Percentiles rank a stretch among this genome's conserved stretches.
Conservation (phyloP, 2,888 invertebrate species). For the Habrosyne pyritoides region DNA sequence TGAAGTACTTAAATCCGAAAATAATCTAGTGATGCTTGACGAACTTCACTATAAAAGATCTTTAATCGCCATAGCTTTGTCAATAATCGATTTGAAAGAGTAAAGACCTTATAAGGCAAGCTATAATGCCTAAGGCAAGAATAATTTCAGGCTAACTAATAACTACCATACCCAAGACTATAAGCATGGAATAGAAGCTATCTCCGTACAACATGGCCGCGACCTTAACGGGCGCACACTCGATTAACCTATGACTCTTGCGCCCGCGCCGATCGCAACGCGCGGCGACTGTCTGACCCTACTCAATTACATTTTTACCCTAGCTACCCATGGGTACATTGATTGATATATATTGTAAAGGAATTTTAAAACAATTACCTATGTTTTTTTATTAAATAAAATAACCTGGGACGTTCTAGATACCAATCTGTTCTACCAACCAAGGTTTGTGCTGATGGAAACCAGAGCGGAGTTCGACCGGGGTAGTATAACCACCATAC, state of each 20-base stretch:
- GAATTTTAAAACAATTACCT: constrained; percentile 19
- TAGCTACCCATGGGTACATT: constrained; percentile 41
- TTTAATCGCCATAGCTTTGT: no score
- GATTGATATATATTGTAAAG: constrained; percentile 56
- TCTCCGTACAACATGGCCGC: constrained; percentile 34
- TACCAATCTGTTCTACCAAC: no score
- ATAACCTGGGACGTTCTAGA: no score
- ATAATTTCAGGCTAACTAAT: neutral
- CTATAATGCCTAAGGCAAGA: neutral
- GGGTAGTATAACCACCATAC: no score
- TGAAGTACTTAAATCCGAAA: no score
- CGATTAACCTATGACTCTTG: constrained; percentile 71
- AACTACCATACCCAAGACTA: neutral
- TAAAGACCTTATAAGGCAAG: neutral
- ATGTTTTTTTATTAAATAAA: no score
- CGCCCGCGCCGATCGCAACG: constrained; percentile 48
- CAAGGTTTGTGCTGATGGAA: no score
- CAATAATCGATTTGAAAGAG: neutral
- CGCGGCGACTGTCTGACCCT: constrained; percentile 54
- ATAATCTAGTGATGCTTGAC: no score
- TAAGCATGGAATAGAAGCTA: constrained; percentile 25
- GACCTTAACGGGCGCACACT: constrained; percentile 47
- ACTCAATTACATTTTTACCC: constrained; percentile 66
- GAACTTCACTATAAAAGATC: no score
- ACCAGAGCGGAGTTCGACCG: no score